Conservation (phyloP, 2,888 invertebrate genomes). For the Blera fallax region DNA sequence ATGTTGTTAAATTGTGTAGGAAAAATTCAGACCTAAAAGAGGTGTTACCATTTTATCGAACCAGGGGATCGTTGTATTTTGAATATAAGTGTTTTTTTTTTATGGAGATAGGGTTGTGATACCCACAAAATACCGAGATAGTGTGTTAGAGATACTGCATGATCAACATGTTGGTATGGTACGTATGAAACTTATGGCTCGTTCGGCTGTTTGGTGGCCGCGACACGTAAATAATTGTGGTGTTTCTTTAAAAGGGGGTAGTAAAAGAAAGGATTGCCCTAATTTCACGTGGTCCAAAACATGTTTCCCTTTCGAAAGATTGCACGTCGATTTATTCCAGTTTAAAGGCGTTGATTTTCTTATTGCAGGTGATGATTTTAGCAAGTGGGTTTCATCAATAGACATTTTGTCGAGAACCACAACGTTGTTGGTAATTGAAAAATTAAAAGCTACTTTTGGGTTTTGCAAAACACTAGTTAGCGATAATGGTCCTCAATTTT, state of each 20-base stretch:
- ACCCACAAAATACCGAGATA: constrained; percentile 2
- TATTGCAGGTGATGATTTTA: constrained; percentile 43
- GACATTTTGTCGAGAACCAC: constrained; percentile 38
- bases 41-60: neutral
- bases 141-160: constrained; percentile 27
- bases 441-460: constrained; percentile 50
- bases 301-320: constrained; percentile 17
- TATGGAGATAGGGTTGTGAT: constrained; percentile 48
- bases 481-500: constrained; percentile 51
- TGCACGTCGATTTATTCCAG: constrained; percentile 29
- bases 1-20: neutral
- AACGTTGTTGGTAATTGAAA: constrained; percentile 33
- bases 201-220: constrained; percentile 35
- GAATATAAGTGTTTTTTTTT: constrained; percentile 34
- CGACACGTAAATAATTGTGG: neutral
- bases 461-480: constrained; percentile 38
- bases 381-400: constrained; percentile 43
- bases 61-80: neutral
- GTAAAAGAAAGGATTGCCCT: too few relatives aligned
- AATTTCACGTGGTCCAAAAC: neutral
- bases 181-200: constrained; percentile 39
- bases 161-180: constrained; percentile 42
- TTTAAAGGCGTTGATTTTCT: constrained; percentile 20
- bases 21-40: neutral
- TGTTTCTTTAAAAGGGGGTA: neutral